phyloP scores from a whole-genome alignment of 1,140 invertebrate genomes.

The Sminthurinus signatus region DNA sequence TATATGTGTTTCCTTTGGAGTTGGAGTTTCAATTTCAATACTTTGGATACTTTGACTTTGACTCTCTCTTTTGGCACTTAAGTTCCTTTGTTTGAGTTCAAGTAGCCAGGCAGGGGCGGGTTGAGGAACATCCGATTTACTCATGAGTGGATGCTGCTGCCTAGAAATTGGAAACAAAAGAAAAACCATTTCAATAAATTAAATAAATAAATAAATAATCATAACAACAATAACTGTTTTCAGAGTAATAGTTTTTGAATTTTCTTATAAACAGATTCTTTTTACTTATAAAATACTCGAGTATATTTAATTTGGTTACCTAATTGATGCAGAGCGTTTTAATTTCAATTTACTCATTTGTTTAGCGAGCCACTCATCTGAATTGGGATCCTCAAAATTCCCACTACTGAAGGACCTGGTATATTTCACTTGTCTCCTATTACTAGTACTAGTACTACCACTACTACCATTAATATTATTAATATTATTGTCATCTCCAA shows the following conservation, averaged over 20 bases:
- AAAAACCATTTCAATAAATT: no score
- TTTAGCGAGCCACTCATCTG: slow-evolving; percentile 38
- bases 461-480: no score
- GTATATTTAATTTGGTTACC: background rate
- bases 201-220: no score
- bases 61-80: no score
- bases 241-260: background rate
- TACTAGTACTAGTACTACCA: no score
- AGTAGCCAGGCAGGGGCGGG: slow-evolving; percentile 5
- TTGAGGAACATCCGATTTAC: no score
- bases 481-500: no score
- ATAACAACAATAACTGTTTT: background rate
- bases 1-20: no score
- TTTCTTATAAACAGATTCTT: background rate
- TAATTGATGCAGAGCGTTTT: slow-evolving; percentile 20
- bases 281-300: background rate
- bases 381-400: slow-evolving; percentile 12
- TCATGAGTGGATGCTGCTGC: no score
- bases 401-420: background rate
- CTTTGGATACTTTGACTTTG: no score
- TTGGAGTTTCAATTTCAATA: no score
- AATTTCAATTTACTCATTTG: slow-evolving; percentile 37
- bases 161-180: no score
- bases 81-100: slow-evolving; percentile 2
- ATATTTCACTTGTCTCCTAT: background rate